A percentile compares a stretch with the other conserved stretches of the same genome.
phyloP scores from a whole-genome alignment of 2,113 vertebrate species.

The Cololabis saira region DNA sequence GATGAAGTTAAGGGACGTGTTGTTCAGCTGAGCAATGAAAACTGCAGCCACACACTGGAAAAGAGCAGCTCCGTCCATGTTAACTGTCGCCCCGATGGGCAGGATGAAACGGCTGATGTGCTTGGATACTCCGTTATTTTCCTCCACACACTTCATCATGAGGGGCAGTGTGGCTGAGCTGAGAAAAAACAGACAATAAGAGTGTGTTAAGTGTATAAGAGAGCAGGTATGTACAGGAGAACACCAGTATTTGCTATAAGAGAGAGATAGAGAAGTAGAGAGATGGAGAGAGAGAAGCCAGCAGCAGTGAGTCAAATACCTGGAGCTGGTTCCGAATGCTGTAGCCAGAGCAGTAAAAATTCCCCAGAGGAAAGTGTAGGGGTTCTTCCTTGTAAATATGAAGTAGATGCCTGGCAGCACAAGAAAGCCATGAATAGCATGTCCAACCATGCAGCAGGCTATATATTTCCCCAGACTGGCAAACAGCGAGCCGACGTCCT shows the following conservation, averaged over 20 bases:
- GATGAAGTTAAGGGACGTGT: constrained; percentile 83
- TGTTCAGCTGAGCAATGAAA: constrained; percentile 91
- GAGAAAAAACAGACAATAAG: not conserved
- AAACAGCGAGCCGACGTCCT: constrained; percentile 83
- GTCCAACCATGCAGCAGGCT: constrained; percentile 88
- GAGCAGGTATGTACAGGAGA: not conserved
- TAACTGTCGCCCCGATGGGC: constrained; percentile 91
- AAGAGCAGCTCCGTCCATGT: constrained; percentile 93
- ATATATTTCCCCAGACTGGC: constrained; percentile 90
- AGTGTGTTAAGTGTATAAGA: not conserved
- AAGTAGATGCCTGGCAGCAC: constrained; percentile 89
- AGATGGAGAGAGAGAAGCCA: not conserved
- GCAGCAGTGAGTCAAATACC: constrained; percentile 68
- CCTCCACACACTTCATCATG: constrained; percentile 94
- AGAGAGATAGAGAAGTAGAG: not conserved
- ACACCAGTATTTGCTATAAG: constrained; percentile 6
- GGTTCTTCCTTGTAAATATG: constrained; percentile 87
- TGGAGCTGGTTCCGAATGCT: constrained; percentile 91
- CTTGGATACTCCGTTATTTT: constrained; percentile 87
- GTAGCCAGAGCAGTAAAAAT: constrained; percentile 87
- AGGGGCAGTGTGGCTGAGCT: constrained; percentile 90
- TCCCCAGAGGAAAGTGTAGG: constrained; percentile 90
- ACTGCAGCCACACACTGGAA: constrained; percentile 92
- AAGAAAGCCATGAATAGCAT: constrained; percentile 86
- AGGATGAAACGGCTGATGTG: constrained; percentile 93